Evolutionary conservation across 2,888 invertebrate species (phyloP).

Genomic region (Chaitophorus viminalis): DNA sequence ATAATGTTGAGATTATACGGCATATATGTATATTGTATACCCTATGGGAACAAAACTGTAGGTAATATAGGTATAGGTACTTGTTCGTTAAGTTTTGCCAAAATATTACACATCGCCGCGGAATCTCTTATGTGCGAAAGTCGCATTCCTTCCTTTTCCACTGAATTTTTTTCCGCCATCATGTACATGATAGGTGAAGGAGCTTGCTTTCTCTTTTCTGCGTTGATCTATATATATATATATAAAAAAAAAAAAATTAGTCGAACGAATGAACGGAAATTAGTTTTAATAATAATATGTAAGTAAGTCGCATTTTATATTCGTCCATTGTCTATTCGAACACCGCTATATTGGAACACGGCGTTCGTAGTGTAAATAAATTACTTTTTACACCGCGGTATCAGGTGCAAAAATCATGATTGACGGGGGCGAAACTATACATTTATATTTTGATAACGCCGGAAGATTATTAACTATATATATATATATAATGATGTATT

Average conservation of each 20-base stretch:
- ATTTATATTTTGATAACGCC: neutral
- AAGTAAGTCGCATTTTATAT: neutral
- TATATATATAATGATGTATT: neutral
- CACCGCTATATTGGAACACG: no score
- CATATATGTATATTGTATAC: no score
- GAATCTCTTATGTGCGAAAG: conserved; percentile 88
- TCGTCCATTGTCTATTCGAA: neutral
- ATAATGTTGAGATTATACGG: no score
- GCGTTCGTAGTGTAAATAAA: neutral
- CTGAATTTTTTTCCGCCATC: conserved; percentile 87
- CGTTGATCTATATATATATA: conserved; percentile 64
- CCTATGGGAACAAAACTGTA: no score
- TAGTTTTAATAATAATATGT: neutral
- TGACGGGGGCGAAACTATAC: neutral
- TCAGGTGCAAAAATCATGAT: neutral
- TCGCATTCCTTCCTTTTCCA: conserved; percentile 84
- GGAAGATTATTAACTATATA: neutral
- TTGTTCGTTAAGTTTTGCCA: conserved; percentile 74
- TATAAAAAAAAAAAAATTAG: no score
- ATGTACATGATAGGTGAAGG: conserved; percentile 85
- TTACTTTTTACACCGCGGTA: neutral
- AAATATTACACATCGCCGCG: conserved; percentile 87
- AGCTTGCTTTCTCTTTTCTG: conserved; percentile 64
- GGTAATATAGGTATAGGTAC: no score
- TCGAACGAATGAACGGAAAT: neutral